These are phyloP conservation scores for Chalcosyrphus nemorum DNA, from an alignment of 2,888 invertebrate genomes.

Conservation along the genomic window DNA sequence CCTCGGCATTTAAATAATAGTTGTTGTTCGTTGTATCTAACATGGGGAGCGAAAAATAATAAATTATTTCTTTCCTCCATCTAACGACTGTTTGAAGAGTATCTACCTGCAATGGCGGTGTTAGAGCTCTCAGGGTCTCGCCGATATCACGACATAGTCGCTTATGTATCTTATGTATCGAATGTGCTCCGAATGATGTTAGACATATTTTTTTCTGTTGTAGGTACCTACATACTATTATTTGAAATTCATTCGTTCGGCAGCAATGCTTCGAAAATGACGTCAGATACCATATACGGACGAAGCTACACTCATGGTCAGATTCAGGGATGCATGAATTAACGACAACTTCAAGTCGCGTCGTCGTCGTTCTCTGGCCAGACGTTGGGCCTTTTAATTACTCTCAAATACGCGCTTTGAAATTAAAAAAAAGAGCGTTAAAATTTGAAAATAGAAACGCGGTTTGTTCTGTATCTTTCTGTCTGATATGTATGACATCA, in stretches of 20 bases:
- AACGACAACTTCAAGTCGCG: slow-evolving; percentile 25
- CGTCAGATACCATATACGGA: slow-evolving; percentile 48
- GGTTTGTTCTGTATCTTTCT: slow-evolving; percentile 8
- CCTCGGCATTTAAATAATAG: slow-evolving; percentile 27
- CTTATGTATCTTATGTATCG: slow-evolving; percentile 6
- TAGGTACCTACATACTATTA: too few species aligned
- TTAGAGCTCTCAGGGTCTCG: slow-evolving; percentile 33
- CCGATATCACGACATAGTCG: neutral
- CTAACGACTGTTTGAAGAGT: slow-evolving; percentile 2
- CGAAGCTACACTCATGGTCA: slow-evolving; percentile 40
- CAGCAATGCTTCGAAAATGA: slow-evolving; percentile 30
- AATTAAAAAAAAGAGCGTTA: slow-evolving; percentile 14
- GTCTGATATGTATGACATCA: slow-evolving; percentile 60
- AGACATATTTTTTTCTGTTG: neutral
- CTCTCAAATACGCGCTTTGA: slow-evolving; percentile 9
- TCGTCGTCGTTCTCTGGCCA: neutral
- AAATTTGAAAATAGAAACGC: slow-evolving; percentile 10
- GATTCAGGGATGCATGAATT: slow-evolving; percentile 61
- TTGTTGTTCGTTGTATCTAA: slow-evolving; percentile 8
- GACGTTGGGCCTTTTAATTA: slow-evolving; percentile 49
- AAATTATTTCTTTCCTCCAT: slow-evolving; percentile 39
- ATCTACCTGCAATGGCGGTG: slow-evolving; percentile 41
- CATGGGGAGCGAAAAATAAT: slow-evolving; percentile 12
- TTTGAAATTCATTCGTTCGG: slow-evolving; percentile 21
- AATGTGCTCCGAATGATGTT: slow-evolving; percentile 19